Evolutionary conservation across 2,888 invertebrate species (phyloP).

Genomic region (Poecilus cupreus): DNA sequence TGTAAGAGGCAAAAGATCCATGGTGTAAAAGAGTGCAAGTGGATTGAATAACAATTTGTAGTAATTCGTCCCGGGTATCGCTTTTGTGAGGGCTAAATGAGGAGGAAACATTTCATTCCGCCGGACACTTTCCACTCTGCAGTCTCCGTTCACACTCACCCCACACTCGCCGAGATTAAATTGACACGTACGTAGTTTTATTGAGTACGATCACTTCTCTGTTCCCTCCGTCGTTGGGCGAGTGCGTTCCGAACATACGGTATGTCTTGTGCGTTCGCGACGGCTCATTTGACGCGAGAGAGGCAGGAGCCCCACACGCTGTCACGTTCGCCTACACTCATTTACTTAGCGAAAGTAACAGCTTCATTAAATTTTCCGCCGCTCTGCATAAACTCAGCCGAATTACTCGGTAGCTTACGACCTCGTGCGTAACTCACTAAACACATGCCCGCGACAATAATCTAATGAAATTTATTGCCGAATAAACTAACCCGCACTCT

Average conservation of each 20-base stretch:
- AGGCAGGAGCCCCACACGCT: not conserved
- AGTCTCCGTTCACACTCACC: too few relatives aligned
- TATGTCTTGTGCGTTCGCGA: constrained; percentile 34
- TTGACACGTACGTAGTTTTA: constrained; percentile 54
- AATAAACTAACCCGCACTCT: not conserved
- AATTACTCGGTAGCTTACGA: not conserved
- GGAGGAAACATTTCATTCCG: constrained; percentile 28
- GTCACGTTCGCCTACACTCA: constrained; percentile 20
- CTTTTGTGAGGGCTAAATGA: constrained; percentile 32
- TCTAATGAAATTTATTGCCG: not conserved
- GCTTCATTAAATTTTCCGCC: constrained; percentile 47
- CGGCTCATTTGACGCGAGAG: constrained; percentile 27
- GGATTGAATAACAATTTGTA: constrained; percentile 28
- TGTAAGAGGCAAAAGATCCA: not conserved
- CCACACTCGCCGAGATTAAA: constrained; percentile 34
- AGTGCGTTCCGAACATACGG: constrained; percentile 39
- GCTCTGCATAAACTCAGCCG: not conserved
- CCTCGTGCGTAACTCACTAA: not conserved
- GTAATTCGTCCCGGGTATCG: constrained; percentile 15
- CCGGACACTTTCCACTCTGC: not conserved
- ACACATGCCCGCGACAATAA: not conserved
- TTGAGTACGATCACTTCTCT: constrained; percentile 51
- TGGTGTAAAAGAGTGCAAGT: not conserved
- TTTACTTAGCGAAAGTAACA: constrained; percentile 54
- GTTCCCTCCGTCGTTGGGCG: constrained; percentile 1